These are phyloP conservation scores for Sebastes elongatus DNA, from an alignment of 2,797 vertebrate species.

Conservation along the genomic window DNA sequence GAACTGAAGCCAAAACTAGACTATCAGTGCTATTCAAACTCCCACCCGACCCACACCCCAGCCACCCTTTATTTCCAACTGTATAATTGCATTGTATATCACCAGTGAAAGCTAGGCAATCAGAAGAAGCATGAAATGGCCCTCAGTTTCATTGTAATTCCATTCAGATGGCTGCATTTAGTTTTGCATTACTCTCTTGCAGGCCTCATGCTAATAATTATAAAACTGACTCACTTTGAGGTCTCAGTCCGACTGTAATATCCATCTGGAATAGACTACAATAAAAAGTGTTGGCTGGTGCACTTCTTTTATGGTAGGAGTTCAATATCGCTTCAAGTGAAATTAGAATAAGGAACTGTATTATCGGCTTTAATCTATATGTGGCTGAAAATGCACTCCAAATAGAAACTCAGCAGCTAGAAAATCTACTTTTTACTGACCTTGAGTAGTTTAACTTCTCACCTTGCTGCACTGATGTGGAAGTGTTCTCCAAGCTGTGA, in stretches of 20 bases:
- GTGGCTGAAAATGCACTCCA: not conserved
- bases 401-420: not conserved
- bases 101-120: slow-evolving; percentile 29
- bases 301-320: not conserved
- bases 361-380: not conserved
- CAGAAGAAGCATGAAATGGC: slow-evolving; percentile 14
- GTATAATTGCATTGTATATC: slow-evolving; percentile 51
- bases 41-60: not conserved
- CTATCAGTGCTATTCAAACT: slow-evolving; percentile 27
- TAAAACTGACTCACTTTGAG: not conserved
- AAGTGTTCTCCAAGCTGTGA: too few species aligned
- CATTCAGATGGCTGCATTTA: slow-evolving; percentile 14
- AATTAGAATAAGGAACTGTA: not conserved
- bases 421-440: accelerated
- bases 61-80: not conserved
- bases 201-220: slow-evolving; percentile 20
- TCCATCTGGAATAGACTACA: not conserved
- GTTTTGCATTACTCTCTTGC: slow-evolving; percentile 33
- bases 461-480: not conserved
- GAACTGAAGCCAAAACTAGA: slow-evolving; percentile 34
- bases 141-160: slow-evolving; percentile 30
- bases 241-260: not conserved
- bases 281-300: not conserved
- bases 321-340: not conserved
- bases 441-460: not conserved